phyloP scores from a whole-genome alignment of 1,140 invertebrate species.

The Pseudomyrmex pallidus region DNA sequence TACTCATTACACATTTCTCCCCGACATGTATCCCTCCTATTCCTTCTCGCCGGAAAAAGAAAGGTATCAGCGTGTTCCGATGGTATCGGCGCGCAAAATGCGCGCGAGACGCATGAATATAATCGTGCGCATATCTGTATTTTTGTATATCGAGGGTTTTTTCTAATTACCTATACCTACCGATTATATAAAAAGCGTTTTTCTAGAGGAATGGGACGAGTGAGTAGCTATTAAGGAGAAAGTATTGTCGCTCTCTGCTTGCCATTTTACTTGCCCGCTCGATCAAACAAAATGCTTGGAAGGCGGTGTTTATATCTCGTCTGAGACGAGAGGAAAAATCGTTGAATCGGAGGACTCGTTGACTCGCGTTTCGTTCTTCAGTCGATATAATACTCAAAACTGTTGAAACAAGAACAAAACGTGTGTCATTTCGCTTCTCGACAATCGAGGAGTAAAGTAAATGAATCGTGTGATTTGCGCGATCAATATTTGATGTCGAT shows the following conservation, averaged over 20 bases:
- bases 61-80: conserved; percentile 40
- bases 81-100: conserved; percentile 15
- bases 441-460: not conserved
- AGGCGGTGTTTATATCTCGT: conserved; percentile 53
- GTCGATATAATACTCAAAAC: conserved; percentile 14
- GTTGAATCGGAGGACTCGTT: conserved; percentile 41
- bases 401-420: not conserved
- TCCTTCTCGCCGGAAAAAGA: conserved; percentile 24
- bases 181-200: conserved; percentile 70
- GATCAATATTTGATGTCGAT: not conserved
- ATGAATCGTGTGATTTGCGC: not conserved
- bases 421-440: not conserved
- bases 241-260: conserved; percentile 75
- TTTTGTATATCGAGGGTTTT: conserved; percentile 84
- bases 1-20: conserved; percentile 10
- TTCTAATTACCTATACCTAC: conserved; percentile 79
- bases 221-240: conserved; percentile 76
- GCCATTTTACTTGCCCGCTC: conserved; percentile 77
- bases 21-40: conserved; percentile 48
- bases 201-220: conserved; percentile 75
- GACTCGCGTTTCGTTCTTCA: conserved; percentile 3
- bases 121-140: conserved; percentile 77
- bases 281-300: conserved; percentile 67
- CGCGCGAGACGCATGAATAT: conserved; percentile 35
- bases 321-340: conserved; percentile 42